Percentiles rank a stretch among this genome's conserved stretches.
Evolutionary conservation across 2,888 invertebrate species (phyloP).

Genomic region (Cataglyphis albicans): DNA sequence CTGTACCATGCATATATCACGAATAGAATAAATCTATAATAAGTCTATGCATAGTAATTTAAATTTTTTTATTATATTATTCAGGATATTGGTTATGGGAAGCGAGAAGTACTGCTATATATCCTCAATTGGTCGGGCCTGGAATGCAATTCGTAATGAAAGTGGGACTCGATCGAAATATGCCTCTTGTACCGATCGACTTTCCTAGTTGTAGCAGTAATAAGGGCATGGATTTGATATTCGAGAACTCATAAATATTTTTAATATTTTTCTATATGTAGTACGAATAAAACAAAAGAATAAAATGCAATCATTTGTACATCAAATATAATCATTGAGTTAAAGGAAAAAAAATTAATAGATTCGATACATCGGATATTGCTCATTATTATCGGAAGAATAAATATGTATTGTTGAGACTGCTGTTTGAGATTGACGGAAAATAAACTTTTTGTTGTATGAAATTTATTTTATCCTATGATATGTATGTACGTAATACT

Average conservation of each 20-base stretch:
- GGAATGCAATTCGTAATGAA: slow-evolving; percentile 79
- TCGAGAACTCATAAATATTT: slow-evolving; percentile 62
- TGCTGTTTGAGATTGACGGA: neutral
- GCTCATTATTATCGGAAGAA: neutral
- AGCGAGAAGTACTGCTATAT: slow-evolving; percentile 74
- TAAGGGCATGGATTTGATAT: slow-evolving; percentile 77
- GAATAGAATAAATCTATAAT: neutral
- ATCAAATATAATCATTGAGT: neutral
- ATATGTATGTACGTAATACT: neutral
- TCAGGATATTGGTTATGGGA: slow-evolving; percentile 81
- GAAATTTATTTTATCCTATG: neutral
- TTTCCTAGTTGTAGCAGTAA: slow-evolving; percentile 80
- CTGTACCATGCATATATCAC: neutral
- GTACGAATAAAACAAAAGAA: neutral
- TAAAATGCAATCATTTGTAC: neutral
- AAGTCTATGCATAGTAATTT: neutral
- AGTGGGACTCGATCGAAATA: slow-evolving; percentile 75
- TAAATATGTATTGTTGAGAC: neutral
- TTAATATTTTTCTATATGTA: neutral
- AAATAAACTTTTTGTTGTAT: neutral
- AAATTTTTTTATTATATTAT: neutral
- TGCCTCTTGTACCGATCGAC: slow-evolving; percentile 77
- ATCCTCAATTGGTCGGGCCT: slow-evolving; percentile 67
- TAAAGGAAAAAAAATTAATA: neutral
- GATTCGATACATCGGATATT: neutral